Percentiles rank a stretch among this genome's conserved stretches.
Conservation (phyloP, 2,113 vertebrate species). For the Sminthopsis crassicaudata region DNA sequence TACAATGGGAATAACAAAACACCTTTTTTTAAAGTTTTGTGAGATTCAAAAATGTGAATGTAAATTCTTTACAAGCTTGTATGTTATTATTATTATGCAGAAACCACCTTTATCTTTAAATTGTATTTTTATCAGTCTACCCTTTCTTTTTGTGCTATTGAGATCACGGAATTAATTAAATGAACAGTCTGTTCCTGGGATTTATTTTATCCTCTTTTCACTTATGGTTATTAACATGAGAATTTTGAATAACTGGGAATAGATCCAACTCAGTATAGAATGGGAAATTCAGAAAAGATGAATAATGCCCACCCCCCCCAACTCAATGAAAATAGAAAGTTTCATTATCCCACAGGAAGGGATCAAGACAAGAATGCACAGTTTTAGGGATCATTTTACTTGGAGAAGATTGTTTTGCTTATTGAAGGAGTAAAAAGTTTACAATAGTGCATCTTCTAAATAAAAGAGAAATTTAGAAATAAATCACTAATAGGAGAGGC, state of each 20-base stretch:
- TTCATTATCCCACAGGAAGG: not conserved
- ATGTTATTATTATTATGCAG: not conserved
- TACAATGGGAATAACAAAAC: not conserved
- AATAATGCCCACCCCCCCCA: not conserved
- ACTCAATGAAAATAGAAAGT: not conserved
- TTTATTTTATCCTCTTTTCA: slow-evolving; percentile 34
- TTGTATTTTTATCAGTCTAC: not conserved
- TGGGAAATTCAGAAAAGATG: not conserved
- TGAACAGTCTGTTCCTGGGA: slow-evolving; percentile 32
- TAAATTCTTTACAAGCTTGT: not conserved
- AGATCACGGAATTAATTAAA: slow-evolving; percentile 22
- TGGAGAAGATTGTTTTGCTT: slow-evolving; percentile 12
- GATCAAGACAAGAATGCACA: not conserved
- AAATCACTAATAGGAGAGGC: not conserved
- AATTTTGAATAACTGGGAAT: not conserved
- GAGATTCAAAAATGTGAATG: not conserved
- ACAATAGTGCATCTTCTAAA: slow-evolving; percentile 10
- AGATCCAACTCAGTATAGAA: not conserved
- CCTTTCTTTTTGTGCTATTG: not conserved
- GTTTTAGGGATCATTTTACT: not conserved
- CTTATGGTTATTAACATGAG: slow-evolving; percentile 32
- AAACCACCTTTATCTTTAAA: not conserved
- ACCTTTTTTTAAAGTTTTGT: not conserved
- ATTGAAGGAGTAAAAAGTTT: slow-evolving; percentile 37
- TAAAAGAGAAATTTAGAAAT: slow-evolving; percentile 23